Base-by-base conservation (phyloP, 2,113 vertebrate genomes). In the Seriola quinqueradiata region DNA sequence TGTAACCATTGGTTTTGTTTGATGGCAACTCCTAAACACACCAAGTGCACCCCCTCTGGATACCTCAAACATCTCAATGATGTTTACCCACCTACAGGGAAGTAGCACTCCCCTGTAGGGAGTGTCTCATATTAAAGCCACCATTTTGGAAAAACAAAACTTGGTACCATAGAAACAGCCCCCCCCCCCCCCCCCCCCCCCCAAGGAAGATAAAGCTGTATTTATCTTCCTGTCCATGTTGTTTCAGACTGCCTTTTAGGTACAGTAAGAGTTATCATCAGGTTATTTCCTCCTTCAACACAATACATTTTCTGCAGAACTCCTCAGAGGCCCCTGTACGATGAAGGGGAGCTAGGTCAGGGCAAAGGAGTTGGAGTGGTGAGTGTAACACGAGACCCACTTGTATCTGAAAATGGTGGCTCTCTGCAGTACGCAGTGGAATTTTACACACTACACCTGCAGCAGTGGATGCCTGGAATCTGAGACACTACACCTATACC, bases 361-460 rank as follows among this genome's bases (percentile, higher is more conserved):
- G 42, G 14, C 1, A 28, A 57, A 34, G 55, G 46, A 23, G 80
- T 83, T 25, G 73, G 80, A 72, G 77, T 9, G 66, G 16, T 8
- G 57, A 60, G 25, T 2, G 65, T 3, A 1, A 66, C 64, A 55
- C n/a, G 12, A 63, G 70, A 70, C 28, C 70, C 7, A 48, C 64
- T 70, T 1, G 14, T 58, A 59, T 59, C 61, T 71, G 46, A 46
- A 75, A 46, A 70, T 0, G 14, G 28, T 42, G 76, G 52, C 25
- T 81, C n/a, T 79, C 21, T 8, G 54, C 77, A n/a, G 64, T 50
- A 16, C 25, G n/a, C 8, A 40, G 83, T 89, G 90, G 83, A 92
- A 92, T 94, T 92, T 92, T 68, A 79, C 92, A 93, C 87, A 90
- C 83, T 92, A 92, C 91, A 90, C 81, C 91, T 90, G 87, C 87